phyloP scores from a whole-genome alignment of 2,888 invertebrate genomes.

The Sinopyrophorus schimmeli region DNA sequence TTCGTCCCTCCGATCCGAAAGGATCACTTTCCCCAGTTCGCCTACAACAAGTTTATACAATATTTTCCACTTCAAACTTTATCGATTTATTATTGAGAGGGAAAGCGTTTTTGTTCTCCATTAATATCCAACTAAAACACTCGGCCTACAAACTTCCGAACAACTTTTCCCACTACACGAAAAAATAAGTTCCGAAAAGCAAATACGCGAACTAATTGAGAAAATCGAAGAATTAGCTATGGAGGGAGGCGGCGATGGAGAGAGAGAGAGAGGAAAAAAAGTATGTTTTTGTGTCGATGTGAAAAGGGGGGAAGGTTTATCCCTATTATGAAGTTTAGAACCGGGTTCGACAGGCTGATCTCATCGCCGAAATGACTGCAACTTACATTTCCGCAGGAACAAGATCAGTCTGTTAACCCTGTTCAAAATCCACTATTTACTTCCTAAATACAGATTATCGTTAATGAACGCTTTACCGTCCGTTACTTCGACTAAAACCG shows the following conservation, averaged over 20 bases:
- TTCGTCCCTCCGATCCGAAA: slow-evolving; percentile 3
- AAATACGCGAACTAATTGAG: too few species aligned
- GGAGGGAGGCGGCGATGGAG: too few species aligned
- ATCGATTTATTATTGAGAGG: slow-evolving; percentile 12
- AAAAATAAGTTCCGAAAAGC: too few species aligned
- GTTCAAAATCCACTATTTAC: slow-evolving; percentile 34
- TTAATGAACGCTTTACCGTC: too few species aligned
- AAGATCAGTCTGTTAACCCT: slow-evolving; percentile 56
- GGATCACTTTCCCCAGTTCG: slow-evolving; percentile 12
- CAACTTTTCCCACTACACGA: too few species aligned
- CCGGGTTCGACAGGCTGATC: slow-evolving; percentile 56
- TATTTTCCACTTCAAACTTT: slow-evolving; percentile 5
- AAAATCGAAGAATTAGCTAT: too few species aligned
- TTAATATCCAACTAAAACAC: too few species aligned
- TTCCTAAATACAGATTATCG: slow-evolving; percentile 21
- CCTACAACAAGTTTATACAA: slow-evolving; percentile 7
- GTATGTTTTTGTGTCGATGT: neutral
- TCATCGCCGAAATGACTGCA: slow-evolving; percentile 57
- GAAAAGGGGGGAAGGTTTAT: neutral
- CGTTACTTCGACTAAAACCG: too few species aligned
- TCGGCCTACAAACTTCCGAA: too few species aligned
- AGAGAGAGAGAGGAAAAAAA: neutral
- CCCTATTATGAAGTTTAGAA: slow-evolving; percentile 31
- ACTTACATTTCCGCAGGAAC: slow-evolving; percentile 56
- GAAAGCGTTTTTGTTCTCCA: too few species aligned